A percentile compares a stretch with the other conserved stretches of the same genome.
These are phyloP conservation scores for Piezodorus guildinii DNA, from an alignment of 1,140 invertebrate species.

Conservation along the genomic window DNA sequence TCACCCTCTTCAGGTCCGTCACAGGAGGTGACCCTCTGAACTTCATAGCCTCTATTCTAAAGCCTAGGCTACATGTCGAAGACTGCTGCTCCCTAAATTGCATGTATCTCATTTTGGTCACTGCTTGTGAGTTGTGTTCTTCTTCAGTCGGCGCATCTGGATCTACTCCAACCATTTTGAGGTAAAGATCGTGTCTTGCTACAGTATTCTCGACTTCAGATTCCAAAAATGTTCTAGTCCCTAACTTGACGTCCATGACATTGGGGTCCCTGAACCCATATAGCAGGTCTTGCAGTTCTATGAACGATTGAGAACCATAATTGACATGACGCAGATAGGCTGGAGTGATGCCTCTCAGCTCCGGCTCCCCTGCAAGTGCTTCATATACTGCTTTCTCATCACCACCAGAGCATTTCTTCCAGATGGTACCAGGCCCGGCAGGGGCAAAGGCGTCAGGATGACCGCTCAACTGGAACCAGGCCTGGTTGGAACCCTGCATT, in stretches of 20 bases:
- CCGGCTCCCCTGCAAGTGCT: conserved; percentile 59
- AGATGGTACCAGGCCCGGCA: conserved; percentile 61
- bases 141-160: conserved; percentile 69
- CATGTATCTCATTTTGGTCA: conserved; percentile 92
- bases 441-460: conserved; percentile 87
- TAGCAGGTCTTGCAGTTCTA: conserved; percentile 79
- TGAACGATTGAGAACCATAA: conserved; percentile 75
- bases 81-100: conserved; percentile 87
- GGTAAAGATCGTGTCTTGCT: conserved; percentile 66
- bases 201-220: conserved; percentile 78
- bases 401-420: conserved; percentile 38
- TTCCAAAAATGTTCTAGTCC: conserved; percentile 84
- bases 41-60: conserved; percentile 92
- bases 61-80: conserved; percentile 83
- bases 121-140: conserved; percentile 62
- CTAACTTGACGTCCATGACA: conserved; percentile 90
- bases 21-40: conserved; percentile 58
- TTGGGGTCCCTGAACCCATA: conserved; percentile 74
- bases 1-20: conserved; percentile 65
- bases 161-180: conserved; percentile 91
- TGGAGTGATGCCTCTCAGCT: conserved; percentile 66
- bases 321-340: conserved; percentile 76
- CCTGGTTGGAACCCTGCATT: conserved; percentile 22
- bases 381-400: conserved; percentile 69
- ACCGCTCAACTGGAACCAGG: conserved; percentile 88